phyloP scores from a whole-genome alignment of 1,140 invertebrate species.

The Pseudobourletiella spinata region DNA sequence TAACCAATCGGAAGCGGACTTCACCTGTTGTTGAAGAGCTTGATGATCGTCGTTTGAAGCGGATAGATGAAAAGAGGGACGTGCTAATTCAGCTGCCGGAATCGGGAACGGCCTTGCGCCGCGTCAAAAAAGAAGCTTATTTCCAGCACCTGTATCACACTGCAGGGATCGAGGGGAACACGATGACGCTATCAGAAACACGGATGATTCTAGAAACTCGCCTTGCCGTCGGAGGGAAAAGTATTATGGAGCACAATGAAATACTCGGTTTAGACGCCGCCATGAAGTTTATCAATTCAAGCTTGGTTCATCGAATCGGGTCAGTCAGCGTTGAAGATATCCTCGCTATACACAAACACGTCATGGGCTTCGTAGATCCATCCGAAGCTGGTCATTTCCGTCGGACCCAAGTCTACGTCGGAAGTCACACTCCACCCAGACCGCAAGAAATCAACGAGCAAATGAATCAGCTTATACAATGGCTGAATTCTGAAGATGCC shows the following conservation, averaged over 20 bases:
- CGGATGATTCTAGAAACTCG: conserved; percentile 85
- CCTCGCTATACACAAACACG: conserved; percentile 81
- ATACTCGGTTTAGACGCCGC: conserved; percentile 88
- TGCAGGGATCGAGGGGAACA: conserved; percentile 95
- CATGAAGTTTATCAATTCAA: conserved; percentile 91
- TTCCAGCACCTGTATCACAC: conserved; percentile 96
- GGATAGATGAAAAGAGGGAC: conserved; percentile 79
- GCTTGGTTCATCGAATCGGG: conserved; percentile 53
- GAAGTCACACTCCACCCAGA: conserved; percentile 77
- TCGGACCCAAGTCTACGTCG: conserved; percentile 83
- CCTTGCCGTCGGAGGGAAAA: conserved; percentile 86
- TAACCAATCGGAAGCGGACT: conserved; percentile 72
- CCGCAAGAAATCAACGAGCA: conserved; percentile 66
- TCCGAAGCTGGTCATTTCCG: conserved; percentile 73
- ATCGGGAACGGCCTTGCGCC: conserved; percentile 63
- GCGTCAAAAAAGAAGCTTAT: conserved; percentile 88
- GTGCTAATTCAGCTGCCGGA: conserved; percentile 70
- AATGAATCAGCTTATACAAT: conserved; percentile 80
- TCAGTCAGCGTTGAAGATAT: conserved; percentile 73
- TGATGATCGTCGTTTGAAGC: conserved; percentile 65
- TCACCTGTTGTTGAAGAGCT: conserved; percentile 80
- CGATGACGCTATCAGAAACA: conserved; percentile 88
- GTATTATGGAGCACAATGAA: conserved; percentile 94
- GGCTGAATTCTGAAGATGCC: conserved; percentile 82
- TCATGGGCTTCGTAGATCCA: conserved; percentile 88